Conservation (phyloP, 2,888 invertebrate genomes). For the Stratiomys singularior region DNA sequence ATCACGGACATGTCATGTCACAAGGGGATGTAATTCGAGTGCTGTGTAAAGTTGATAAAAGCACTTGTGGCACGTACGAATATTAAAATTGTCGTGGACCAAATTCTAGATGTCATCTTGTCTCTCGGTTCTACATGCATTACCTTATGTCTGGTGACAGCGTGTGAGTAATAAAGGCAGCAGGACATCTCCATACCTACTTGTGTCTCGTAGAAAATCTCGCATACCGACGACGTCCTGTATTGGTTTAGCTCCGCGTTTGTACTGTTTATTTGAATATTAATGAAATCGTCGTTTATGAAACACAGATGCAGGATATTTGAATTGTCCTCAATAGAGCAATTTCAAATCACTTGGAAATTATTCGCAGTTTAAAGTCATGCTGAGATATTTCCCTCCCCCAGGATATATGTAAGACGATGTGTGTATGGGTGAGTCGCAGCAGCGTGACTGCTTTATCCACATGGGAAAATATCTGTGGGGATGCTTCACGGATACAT, state of each 20-base stretch:
- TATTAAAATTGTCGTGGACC: slow-evolving; percentile 47
- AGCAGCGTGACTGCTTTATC: neutral
- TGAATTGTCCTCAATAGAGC: neutral
- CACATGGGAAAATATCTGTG: neutral
- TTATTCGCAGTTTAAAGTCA: slow-evolving; percentile 35
- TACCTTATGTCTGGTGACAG: too few relatives aligned
- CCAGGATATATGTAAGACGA: neutral
- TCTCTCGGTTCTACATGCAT: neutral
- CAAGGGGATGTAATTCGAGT: slow-evolving; percentile 50
- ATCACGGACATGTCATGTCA: slow-evolving; percentile 47
- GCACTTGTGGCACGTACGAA: slow-evolving; percentile 52
- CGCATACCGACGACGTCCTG: neutral
- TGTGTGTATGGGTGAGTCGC: neutral
- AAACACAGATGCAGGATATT: neutral
- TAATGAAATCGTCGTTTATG: slow-evolving; percentile 30
- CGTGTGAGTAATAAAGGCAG: neutral
- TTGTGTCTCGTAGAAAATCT: neutral
- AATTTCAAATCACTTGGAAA: slow-evolving; percentile 40
- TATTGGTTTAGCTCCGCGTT: slow-evolving; percentile 45
- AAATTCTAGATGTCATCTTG: slow-evolving; percentile 16
- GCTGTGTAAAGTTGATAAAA: slow-evolving; percentile 52
- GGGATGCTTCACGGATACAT: neutral
- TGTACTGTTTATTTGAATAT: slow-evolving; percentile 40
- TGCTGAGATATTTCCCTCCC: slow-evolving; percentile 1
- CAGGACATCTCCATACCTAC: neutral